A percentile compares a stretch with the other conserved stretches of the same genome.
Evolutionary conservation across 2,113 vertebrate genomes (phyloP).

Genomic region (Perccottus glenii): DNA sequence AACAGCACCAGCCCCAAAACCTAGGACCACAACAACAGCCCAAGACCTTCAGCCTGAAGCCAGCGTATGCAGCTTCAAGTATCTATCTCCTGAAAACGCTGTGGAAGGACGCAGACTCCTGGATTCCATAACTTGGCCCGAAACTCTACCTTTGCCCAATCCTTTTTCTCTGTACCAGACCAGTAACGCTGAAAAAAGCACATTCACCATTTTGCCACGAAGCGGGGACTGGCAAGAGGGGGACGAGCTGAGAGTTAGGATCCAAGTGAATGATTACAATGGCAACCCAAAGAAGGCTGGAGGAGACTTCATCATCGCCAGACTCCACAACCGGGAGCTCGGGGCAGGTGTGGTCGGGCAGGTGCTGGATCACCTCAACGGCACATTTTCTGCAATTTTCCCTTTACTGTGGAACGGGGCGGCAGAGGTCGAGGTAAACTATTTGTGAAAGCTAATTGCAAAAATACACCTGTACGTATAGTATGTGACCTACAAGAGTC

Average conservation of each 20-base stretch:
- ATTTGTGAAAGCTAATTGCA: too few species aligned
- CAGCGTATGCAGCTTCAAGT: too few species aligned
- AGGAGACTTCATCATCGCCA: slow-evolving; percentile 86
- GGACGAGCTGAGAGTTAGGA: slow-evolving; percentile 83
- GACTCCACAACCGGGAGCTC: slow-evolving; percentile 81
- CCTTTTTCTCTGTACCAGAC: slow-evolving; percentile 78
- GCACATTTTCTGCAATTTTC: slow-evolving; percentile 86
- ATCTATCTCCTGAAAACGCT: too few species aligned
- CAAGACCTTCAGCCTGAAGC: too few species aligned
- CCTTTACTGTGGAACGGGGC: slow-evolving; percentile 88
- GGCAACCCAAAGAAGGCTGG: too few species aligned
- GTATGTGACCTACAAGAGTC: too few species aligned
- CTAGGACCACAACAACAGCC: too few species aligned
- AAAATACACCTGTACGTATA: too few species aligned
- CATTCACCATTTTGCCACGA: slow-evolving; percentile 81
- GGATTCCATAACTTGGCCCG: slow-evolving; percentile 80
- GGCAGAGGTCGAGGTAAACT: slow-evolving; percentile 84
- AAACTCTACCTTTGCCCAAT: slow-evolving; percentile 54
- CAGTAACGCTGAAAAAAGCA: slow-evolving; percentile 83
- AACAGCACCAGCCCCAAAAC: too few species aligned
- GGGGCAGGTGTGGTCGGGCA: slow-evolving; percentile 86
- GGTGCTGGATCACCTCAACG: slow-evolving; percentile 85
- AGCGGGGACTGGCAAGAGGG: slow-evolving; percentile 77
- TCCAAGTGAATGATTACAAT: slow-evolving; percentile 86
- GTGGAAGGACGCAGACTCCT: too few species aligned